Evolutionary conservation across 2,888 invertebrate species (phyloP).

Genomic region (Diachrysia chrysitis): DNA sequence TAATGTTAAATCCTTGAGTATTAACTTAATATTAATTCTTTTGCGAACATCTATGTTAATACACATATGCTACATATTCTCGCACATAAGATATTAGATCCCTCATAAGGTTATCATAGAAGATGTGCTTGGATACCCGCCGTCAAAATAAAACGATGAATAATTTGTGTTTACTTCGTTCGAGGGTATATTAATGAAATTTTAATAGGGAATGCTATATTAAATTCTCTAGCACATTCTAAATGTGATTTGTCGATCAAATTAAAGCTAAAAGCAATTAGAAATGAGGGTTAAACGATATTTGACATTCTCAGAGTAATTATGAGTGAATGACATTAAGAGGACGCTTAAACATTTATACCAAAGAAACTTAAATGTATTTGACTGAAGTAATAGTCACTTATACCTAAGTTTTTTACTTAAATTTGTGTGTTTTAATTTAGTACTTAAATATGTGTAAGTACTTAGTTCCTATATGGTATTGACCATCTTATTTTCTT

Average conservation of each 20-base stretch:
- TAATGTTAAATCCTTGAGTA: no score
- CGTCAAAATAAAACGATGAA: constrained; percentile 46
- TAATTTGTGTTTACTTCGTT: constrained; percentile 37
- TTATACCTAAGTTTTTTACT: no score
- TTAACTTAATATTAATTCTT: no score
- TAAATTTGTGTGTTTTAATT: no score
- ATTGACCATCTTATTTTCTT: no score
- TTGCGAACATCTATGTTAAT: no score
- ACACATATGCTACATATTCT: background rate
- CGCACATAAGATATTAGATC: background rate
- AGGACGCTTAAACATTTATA: no score
- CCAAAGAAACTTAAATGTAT: no score
- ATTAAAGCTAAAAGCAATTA: constrained; percentile 34
- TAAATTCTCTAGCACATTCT: constrained; percentile 43
- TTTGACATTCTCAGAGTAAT: constrained; percentile 20
- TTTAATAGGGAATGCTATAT: constrained; percentile 36
- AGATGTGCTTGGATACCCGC: constrained; percentile 35
- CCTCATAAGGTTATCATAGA: constrained; percentile 20
- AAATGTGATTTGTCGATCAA: constrained; percentile 42
- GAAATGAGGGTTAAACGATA: constrained; percentile 27
- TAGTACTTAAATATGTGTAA: no score
- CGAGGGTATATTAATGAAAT: constrained; percentile 34
- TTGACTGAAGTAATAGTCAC: no score
- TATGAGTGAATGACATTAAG: constrained; percentile 10
- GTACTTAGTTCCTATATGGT: no score